phyloP scores from a whole-genome alignment of 92 coral and sea anemone genomes.

The Scolanthus callimorphus region DNA sequence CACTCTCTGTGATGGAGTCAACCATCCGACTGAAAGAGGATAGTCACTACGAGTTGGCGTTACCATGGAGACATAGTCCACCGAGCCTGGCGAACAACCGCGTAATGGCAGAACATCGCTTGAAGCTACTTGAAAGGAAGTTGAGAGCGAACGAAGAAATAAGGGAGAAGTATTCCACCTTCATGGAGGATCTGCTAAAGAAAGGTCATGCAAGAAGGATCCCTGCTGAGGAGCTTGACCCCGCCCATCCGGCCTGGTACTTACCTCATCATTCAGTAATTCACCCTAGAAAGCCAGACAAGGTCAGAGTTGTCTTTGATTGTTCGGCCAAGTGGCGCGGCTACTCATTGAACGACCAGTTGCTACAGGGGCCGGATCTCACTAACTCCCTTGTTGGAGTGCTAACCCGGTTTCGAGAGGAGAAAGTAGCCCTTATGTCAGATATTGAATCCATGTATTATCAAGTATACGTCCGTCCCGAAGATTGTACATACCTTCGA shows the following conservation, averaged over 20 bases:
- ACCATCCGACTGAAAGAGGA: too few species aligned
- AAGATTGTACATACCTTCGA: background rate
- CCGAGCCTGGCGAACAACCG: slow-evolving; percentile 10
- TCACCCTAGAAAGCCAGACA: slow-evolving; percentile 2
- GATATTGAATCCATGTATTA: background rate
- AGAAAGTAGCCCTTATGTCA: background rate
- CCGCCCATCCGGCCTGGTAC: slow-evolving; percentile 1
- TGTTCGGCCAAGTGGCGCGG: slow-evolving; percentile 26
- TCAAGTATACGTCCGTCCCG: background rate
- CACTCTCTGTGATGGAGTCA: too few species aligned
- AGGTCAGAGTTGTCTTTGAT: slow-evolving; percentile 24
- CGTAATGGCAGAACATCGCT: slow-evolving; percentile 1
- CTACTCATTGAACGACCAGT: slow-evolving; percentile 29
- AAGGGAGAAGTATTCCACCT: slow-evolving; percentile 24
- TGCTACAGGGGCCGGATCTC: background rate
- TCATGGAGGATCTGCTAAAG: slow-evolving; percentile 23
- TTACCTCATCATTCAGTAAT: slow-evolving; percentile 29
- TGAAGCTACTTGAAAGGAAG: slow-evolving; percentile 32
- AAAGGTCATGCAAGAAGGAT: slow-evolving; percentile 36
- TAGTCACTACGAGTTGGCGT: slow-evolving; percentile 23
- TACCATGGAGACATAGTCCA: slow-evolving; percentile 17
- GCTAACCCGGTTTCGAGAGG: background rate
- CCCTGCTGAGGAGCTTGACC: slow-evolving; percentile 10
- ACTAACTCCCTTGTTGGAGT: background rate
- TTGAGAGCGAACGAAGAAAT: slow-evolving; percentile 18